Evolutionary conservation across 2,888 invertebrate species (phyloP).

Genomic region (Melanophora roralis): DNA sequence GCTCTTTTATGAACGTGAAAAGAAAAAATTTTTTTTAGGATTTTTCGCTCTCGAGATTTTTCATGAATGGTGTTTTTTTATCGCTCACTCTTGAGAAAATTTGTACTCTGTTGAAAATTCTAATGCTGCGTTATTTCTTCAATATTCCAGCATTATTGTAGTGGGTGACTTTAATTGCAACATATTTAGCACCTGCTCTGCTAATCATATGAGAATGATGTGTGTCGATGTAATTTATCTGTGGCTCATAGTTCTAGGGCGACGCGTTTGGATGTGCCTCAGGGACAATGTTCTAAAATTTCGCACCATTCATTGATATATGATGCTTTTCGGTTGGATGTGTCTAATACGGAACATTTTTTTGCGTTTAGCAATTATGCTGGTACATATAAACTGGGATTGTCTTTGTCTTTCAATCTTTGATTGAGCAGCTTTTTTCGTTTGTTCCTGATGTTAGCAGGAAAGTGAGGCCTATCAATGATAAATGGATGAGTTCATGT

Average conservation of each 20-base stretch:
- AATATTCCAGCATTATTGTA: not conserved
- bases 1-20: too few relatives aligned
- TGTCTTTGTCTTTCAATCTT: not conserved
- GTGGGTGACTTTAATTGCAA: slow-evolving; percentile 16
- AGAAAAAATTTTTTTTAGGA: too few relatives aligned
- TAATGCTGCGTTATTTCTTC: not conserved
- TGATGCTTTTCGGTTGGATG: not conserved
- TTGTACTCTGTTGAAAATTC: too few relatives aligned
- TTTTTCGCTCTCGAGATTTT: too few relatives aligned
- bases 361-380: not conserved
- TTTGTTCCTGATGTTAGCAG: not conserved
- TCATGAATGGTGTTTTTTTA: too few relatives aligned
- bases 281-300: not conserved
- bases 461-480: not conserved
- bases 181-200: not conserved
- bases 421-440: not conserved
- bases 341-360: not conserved
- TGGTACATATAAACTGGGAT: not conserved
- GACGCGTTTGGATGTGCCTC: not conserved
- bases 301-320: not conserved
- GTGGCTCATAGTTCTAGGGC: not conserved
- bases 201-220: not conserved
- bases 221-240: not conserved
- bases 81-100: too few relatives aligned
- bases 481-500: not conserved